Conservation (phyloP, 2,113 vertebrate genomes). For the Pagrus major region DNA sequence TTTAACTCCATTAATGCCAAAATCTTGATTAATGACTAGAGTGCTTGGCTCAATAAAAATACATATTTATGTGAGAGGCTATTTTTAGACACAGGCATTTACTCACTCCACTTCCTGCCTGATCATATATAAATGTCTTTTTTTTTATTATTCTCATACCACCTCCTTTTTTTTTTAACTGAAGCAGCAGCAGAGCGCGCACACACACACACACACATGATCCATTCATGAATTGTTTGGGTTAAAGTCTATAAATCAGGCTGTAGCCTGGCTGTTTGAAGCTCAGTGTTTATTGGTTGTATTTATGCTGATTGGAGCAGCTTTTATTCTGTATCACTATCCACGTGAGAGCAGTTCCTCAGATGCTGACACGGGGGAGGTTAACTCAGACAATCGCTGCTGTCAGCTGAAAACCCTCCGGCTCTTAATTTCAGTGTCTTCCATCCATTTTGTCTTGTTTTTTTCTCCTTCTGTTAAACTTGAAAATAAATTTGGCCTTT, state of each 20-base stretch:
- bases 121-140: neutral
- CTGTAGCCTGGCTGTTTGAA: slow-evolving; percentile 10
- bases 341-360: slow-evolving; percentile 1
- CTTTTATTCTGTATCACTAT: slow-evolving; percentile 29
- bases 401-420: slow-evolving; percentile 40
- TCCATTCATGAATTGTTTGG: neutral
- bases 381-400: slow-evolving; percentile 38
- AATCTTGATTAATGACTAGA: neutral
- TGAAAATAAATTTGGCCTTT: slow-evolving; percentile 7
- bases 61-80: neutral
- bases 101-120: slow-evolving; percentile 17
- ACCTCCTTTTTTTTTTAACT: neutral
- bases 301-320: slow-evolving; percentile 12
- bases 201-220: no score
- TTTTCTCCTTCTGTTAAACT: neutral
- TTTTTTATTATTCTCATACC: neutral
- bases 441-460: neutral
- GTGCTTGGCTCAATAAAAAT: slow-evolving; percentile 18
- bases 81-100: neutral
- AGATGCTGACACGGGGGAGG: slow-evolving; percentile 16
- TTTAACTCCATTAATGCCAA: slow-evolving; percentile 34
- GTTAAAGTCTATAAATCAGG: neutral
- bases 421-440: slow-evolving; percentile 44
- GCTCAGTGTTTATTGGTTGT: neutral
- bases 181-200: neutral